A percentile compares a stretch with the other conserved stretches of the same genome.
phyloP scores from a whole-genome alignment of 2,888 invertebrate genomes.

The Hirtodrosophila cameraria region DNA sequence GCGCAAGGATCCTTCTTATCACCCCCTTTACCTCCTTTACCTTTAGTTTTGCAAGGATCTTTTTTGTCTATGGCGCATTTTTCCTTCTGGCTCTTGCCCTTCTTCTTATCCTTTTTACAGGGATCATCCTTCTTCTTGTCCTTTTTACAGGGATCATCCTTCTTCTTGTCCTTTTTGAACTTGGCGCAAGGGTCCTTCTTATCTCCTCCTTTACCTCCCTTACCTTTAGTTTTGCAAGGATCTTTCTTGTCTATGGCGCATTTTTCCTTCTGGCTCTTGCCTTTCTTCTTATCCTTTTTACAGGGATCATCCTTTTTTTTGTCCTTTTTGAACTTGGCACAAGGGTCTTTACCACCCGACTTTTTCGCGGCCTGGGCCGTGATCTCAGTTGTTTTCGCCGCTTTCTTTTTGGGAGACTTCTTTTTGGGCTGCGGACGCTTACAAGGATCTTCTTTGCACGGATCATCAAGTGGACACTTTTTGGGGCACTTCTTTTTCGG shows the following conservation, averaged over 20 bases:
- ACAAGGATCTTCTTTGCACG: conserved; percentile 56
- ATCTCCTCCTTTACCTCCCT: background rate
- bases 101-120: no score
- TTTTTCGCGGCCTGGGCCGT: no score
- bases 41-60: conserved; percentile 21
- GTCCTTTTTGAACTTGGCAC: background rate
- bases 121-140: background rate
- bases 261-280: conserved; percentile 15
- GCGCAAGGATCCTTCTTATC: conserved; percentile 26
- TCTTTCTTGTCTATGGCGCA: conserved; percentile 36
- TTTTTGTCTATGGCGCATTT: conserved; percentile 1
- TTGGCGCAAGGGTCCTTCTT: conserved; percentile 21
- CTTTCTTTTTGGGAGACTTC: conserved; percentile 11
- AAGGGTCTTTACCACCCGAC: background rate
- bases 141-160: background rate
- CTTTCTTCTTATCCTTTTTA: conserved; percentile 15
- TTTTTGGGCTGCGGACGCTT: conserved; percentile 31
- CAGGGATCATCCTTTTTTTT: conserved; percentile 19
- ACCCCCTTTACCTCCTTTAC: background rate
- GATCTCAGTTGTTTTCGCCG: no score
- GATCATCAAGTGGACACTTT: conserved; percentile 58
- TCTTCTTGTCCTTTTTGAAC: conserved; percentile 1
- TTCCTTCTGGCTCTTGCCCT: conserved; percentile 4
- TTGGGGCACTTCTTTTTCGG: conserved; percentile 65
- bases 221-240: conserved; percentile 22